Percentiles rank a stretch among this genome's conserved stretches.
Conservation (phyloP, 1,140 invertebrate genomes). For the Ctenoplectra terminalis region DNA sequence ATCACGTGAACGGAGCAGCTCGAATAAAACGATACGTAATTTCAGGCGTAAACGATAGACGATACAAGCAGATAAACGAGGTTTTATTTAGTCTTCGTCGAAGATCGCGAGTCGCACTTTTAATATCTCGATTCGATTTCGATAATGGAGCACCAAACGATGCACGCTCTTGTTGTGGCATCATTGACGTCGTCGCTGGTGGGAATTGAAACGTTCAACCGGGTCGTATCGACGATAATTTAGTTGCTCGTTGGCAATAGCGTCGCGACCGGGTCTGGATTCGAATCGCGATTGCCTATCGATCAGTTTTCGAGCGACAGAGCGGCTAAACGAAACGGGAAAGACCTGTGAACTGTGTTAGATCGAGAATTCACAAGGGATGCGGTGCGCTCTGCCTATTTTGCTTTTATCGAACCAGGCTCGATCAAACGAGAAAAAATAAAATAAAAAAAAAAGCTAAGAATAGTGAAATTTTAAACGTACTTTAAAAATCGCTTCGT, state of each 20-base stretch:
- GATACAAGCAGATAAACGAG: background rate
- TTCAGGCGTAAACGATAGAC: background rate
- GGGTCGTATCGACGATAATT: slow-evolving; percentile 34
- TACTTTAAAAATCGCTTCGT: no score
- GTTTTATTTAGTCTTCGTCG: background rate
- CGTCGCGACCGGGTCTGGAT: background rate
- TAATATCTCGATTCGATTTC: slow-evolving; percentile 25
- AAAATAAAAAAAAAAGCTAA: no score
- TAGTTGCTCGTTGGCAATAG: slow-evolving; percentile 38
- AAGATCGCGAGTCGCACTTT: slow-evolving; percentile 13
- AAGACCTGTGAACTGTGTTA: background rate
- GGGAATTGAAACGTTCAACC: background rate
- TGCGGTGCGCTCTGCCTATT: background rate
- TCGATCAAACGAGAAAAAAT: no score
- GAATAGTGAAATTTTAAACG: no score
- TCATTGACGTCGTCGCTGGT: background rate
- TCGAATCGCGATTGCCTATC: background rate
- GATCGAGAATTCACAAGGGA: background rate
- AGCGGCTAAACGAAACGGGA: background rate
- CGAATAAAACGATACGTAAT: slow-evolving; percentile 36
- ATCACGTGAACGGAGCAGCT: slow-evolving; percentile 11
- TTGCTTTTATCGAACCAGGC: no score
- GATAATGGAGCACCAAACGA: slow-evolving; percentile 17
- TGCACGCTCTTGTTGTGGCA: slow-evolving; percentile 25
- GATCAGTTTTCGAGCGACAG: background rate